A percentile compares a stretch with the other conserved stretches of the same genome.
Conservation (phyloP, 2,113 vertebrate genomes). For the Clarias gariepinus region DNA sequence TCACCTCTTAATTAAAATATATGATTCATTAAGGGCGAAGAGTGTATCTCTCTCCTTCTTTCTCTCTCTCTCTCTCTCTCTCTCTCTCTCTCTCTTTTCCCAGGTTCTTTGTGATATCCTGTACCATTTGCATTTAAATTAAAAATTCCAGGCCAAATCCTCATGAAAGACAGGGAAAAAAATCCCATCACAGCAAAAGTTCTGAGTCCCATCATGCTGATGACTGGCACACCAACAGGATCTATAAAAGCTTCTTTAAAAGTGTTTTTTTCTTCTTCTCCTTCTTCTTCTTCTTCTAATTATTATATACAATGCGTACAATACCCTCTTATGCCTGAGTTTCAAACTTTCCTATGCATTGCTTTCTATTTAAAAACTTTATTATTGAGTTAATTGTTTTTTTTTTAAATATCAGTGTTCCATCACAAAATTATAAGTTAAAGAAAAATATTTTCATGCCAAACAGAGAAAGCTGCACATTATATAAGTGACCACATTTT, state of each 20-base stretch:
- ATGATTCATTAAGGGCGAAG: conserved; percentile 70
- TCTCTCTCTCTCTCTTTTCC: neutral
- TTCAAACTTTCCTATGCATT: too few relatives aligned
- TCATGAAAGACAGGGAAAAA: conserved; percentile 18
- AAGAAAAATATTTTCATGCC: too few relatives aligned
- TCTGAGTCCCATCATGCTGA: conserved; percentile 19
- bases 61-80: conserved; percentile 53
- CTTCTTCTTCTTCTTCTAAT: too few relatives aligned
- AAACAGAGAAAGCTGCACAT: too few relatives aligned
- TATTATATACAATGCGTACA: too few relatives aligned
- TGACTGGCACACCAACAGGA: conserved; percentile 38
- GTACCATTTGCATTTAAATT: conserved; percentile 64
- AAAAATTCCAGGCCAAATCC: conserved; percentile 48
- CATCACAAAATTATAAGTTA: too few relatives aligned
- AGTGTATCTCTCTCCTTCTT: conserved; percentile 68
- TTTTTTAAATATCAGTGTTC: too few relatives aligned
- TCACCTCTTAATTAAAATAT: conserved; percentile 77
- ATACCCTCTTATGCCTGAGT: too few relatives aligned
- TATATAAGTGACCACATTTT: too few relatives aligned
- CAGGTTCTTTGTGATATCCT: conserved; percentile 49
- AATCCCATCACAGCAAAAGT: conserved; percentile 25
- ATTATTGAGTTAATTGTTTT: too few relatives aligned
- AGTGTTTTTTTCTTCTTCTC: neutral
- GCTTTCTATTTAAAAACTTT: too few relatives aligned
- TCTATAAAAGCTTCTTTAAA: conserved; percentile 20